Evolutionary conservation across 2,797 vertebrate species (phyloP).

Genomic region (Sus cebifrons): DNA sequence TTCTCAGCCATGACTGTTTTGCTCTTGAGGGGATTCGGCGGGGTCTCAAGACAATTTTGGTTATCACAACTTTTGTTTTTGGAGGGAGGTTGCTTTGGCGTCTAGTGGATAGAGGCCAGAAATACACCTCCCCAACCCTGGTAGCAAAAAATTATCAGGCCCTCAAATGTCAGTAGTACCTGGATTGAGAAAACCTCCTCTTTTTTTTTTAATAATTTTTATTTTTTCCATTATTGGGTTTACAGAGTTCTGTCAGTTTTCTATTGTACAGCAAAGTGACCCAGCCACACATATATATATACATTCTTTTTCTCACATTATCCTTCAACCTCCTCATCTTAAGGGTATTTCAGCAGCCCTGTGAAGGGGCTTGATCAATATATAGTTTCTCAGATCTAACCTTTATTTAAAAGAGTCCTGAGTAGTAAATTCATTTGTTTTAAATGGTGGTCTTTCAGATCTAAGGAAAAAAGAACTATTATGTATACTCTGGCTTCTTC

Average conservation of each 20-base stretch:
- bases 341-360: background rate
- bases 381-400: background rate
- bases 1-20: background rate
- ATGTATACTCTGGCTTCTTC: background rate
- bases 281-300: too few species aligned
- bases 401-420: background rate
- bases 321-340: background rate
- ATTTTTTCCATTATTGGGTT: too few species aligned
- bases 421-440: conserved; percentile 24
- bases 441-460: background rate
- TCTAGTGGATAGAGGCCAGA: background rate
- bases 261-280: too few species aligned
- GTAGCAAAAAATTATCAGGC: background rate
- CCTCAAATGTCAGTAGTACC: background rate
- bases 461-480: background rate
- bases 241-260: too few species aligned
- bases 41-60: background rate
- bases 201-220: background rate
- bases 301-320: too few species aligned
- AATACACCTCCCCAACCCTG: too few species aligned
- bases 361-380: background rate
- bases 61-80: background rate
- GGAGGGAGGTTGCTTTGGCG: background rate
- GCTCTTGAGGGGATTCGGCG: background rate
- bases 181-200: background rate